These are phyloP conservation scores for Bombylius major DNA, from an alignment of 2,888 invertebrate genomes.

Conservation along the genomic window DNA sequence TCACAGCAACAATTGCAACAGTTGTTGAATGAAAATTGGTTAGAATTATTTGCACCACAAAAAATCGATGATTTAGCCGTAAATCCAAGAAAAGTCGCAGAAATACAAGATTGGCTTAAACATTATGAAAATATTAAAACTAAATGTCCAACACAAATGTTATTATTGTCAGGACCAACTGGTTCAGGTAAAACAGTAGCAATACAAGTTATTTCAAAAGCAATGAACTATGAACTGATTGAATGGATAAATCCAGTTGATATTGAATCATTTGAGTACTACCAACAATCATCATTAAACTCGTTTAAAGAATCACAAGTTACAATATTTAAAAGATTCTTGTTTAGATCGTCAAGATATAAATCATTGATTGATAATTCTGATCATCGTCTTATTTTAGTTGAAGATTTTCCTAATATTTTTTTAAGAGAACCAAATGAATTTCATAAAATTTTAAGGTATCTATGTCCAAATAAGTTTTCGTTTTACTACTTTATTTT, in stretches of 20 bases:
- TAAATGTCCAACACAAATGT: slow-evolving; percentile 39
- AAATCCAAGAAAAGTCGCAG: slow-evolving; percentile 59
- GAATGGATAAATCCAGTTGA: slow-evolving; percentile 80
- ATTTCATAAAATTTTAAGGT: slow-evolving; percentile 58
- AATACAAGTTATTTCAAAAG: slow-evolving; percentile 50
- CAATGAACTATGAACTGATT: slow-evolving; percentile 38
- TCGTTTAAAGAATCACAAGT: slow-evolving; percentile 44
- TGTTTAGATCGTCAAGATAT: slow-evolving; percentile 67
- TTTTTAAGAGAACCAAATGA: slow-evolving; percentile 51
- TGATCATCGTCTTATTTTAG: slow-evolving; percentile 48
- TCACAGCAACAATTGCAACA: background rate
- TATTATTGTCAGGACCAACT: slow-evolving; percentile 69
- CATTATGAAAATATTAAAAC: slow-evolving; percentile 20
- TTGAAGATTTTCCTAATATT: slow-evolving; percentile 75
- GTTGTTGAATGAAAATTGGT: slow-evolving; percentile 38
- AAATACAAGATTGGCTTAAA: slow-evolving; percentile 55
- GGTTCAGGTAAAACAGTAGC: slow-evolving; percentile 76
- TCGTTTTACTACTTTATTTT: background rate
- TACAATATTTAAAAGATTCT: slow-evolving; percentile 59
- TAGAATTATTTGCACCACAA: slow-evolving; percentile 47
- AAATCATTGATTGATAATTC: slow-evolving; percentile 41
- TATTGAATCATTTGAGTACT: slow-evolving; percentile 39
- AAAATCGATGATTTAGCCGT: slow-evolving; percentile 53
- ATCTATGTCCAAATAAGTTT: slow-evolving; percentile 17
- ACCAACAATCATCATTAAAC: slow-evolving; percentile 11